Base-by-base conservation (phyloP, 2,888 invertebrate species). In the Anoplius nigerrimus region DNA sequence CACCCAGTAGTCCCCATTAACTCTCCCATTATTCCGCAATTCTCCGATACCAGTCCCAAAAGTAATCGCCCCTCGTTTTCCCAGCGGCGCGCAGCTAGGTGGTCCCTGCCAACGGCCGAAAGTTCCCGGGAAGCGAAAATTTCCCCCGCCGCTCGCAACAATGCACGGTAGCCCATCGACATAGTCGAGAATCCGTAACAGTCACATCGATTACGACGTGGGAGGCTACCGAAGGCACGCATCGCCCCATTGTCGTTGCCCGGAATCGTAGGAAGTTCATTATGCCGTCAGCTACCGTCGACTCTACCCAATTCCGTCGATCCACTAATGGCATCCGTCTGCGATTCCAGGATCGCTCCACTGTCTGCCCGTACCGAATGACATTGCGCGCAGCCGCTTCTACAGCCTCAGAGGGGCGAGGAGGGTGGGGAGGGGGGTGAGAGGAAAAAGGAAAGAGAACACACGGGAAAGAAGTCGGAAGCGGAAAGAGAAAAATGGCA, bases 121-220 rank as follows among this genome's bases (percentile, higher is more conserved):
- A 43, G 54, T 56, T 56, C 51, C 20, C 45, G 20, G 55, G 62
- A 66, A 21, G 34, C 18, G 13, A 66, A n/a, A 24, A 54, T 56
- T 57, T 65, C 57, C 59, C 20, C 27, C 8, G 20, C 21, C 27
- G 46, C 15, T n/a, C n/a, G 34, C 2, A 11, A 69, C 71, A 71
- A 71, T 69, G 43, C 56, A 66, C 69, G 48, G 69, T 69, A 66
- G 66, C 71, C 6, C 48, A 16, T 18, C n/a, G 20, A 5, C 20
- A 24, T 53, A 22, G 11, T 21, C 11, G 51, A 52, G 13, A 48
- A 48, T 48, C 62, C 52, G 34, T 45, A 45, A 34, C 69, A 69
- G 67, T 77, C 72, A 67, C 66, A 72, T 63, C 62, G 67, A 74
- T 74, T 74, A 72, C 74, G 21, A 72, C 66, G 60, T 58, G 59